phyloP scores from a whole-genome alignment of 2,797 vertebrate genomes.

The Lophotriccus pileatus region DNA sequence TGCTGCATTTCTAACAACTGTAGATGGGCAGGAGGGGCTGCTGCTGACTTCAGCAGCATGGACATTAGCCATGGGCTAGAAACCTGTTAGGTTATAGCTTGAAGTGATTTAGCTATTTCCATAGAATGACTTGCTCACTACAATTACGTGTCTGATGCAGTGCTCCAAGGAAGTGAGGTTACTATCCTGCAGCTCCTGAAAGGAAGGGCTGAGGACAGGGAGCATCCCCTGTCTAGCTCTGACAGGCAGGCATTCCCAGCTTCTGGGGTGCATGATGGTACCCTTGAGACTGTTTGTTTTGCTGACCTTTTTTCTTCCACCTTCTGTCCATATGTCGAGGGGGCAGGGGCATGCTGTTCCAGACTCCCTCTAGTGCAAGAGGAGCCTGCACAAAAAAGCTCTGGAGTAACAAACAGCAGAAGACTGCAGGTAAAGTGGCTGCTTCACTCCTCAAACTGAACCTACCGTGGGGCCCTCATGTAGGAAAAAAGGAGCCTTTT shows the following conservation, averaged over 20 bases:
- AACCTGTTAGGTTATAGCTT: neutral
- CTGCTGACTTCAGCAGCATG: neutral
- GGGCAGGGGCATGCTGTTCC: neutral
- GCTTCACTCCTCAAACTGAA: neutral
- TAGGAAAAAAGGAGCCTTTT: neutral
- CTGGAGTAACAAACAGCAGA: neutral
- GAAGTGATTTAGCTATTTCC: neutral
- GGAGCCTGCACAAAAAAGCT: neutral
- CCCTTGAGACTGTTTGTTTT: neutral
- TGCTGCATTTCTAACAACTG: neutral
- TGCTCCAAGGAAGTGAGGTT: neutral
- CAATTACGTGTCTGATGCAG: neutral
- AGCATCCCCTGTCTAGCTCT: neutral
- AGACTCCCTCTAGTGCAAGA: neutral
- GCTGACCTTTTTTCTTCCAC: neutral
- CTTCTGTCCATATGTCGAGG: neutral
- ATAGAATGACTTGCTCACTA: neutral
- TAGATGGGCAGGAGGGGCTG: neutral
- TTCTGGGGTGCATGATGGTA: neutral
- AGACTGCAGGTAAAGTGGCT: neutral
- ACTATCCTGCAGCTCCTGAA: neutral
- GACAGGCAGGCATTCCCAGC: neutral
- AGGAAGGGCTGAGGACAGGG: neutral
- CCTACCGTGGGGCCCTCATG: fast-evolving
- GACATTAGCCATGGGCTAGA: neutral